Base-by-base conservation (phyloP, 2,113 vertebrate genomes). In the Erythrolamprus reginae region DNA sequence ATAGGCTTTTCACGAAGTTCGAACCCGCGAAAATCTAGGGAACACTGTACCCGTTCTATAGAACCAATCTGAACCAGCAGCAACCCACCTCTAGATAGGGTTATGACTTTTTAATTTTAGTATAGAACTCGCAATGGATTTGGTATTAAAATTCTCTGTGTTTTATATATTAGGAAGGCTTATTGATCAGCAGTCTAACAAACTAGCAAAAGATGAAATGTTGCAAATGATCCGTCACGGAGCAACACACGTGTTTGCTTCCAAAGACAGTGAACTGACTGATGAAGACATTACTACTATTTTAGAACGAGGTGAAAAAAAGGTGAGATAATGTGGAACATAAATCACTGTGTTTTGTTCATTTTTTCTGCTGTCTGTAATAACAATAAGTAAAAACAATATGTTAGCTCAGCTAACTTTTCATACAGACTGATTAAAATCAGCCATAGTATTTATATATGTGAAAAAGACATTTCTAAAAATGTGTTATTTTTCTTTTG, bases 201-300 rank as follows among this genome's bases (percentile, higher is more conserved):
- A 98, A 93, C 94, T 98, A 89, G 98, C 97, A 47, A 98, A 98
- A 91, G 98, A 98, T 89, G 98, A 98, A 96, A 98, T 98, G 98
- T 95, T 98, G 92, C 98, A 98, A 95, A 98, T 98, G 98, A 98
- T 98, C 90, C 97, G 98, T 0, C 98, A 98, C 0, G 98, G 98
- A 65, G 98, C 98, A 33, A 98, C 98, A 0, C 98, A 98, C 13
- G 98, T 98, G 56, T 98, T 98, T 92, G 97, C 98, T 93, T 98
- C 98, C 93, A 98, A 98, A 94, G 98, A 98, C 55, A 98, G 98
- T 51, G 98, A 98, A 90, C 95, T 98, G 92, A 98, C 98, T n/a
- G 98, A 98, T 58, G 98, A 98, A 92, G 98, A 98, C 82, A 98
- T 98, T 88, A 96, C 94, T 92, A 98, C 97, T 48, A 98, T 98